A percentile compares a stretch with the other conserved stretches of the same genome.
phyloP scores from a whole-genome alignment of 37 sponge, comb jelly and placozoan genomes.

The Chondrilla cf. caribensis region DNA sequence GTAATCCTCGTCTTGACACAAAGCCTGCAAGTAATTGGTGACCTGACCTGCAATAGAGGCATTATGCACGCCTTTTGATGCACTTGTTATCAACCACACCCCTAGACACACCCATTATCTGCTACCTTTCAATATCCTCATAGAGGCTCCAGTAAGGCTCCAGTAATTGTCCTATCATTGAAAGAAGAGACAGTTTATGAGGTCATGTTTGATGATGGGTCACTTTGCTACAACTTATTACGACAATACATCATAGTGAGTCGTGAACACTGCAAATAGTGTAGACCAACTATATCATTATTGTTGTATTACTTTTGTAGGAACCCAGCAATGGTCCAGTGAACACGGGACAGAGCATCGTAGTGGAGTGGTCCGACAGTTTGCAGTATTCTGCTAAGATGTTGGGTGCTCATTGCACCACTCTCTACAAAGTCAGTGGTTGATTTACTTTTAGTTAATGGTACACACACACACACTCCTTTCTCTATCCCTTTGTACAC shows the following conservation, averaged over 20 bases:
- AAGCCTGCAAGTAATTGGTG: too few relatives aligned
- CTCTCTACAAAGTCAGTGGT: conserved; percentile 43
- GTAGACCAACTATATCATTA: background rate
- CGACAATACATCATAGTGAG: conserved; percentile 57
- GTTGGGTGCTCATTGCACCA: conserved; percentile 44
- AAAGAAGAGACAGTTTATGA: conserved; percentile 46
- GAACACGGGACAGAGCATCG: conserved; percentile 37
- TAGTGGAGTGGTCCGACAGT: conserved; percentile 76
- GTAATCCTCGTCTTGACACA: too few relatives aligned
- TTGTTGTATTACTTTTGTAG: background rate
- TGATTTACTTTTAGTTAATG: too few relatives aligned
- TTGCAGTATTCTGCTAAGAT: conserved; percentile 62
- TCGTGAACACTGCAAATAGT: background rate
- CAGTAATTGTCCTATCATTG: background rate
- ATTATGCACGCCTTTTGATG: too few relatives aligned
- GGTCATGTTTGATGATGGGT: conserved; percentile 86
- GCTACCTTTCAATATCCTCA: background rate
- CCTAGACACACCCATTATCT: too few relatives aligned
- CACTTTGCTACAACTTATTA: conserved; percentile 65
- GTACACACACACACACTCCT: too few relatives aligned
- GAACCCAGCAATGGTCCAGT: background rate
- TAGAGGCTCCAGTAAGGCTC: background rate
- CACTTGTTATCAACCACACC: too few relatives aligned
- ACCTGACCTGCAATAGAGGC: too few relatives aligned
- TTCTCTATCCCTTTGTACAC: too few relatives aligned